Evolutionary conservation across 23 tunicate genomes (phyloP).

Genomic region (Pegea sp.): DNA sequence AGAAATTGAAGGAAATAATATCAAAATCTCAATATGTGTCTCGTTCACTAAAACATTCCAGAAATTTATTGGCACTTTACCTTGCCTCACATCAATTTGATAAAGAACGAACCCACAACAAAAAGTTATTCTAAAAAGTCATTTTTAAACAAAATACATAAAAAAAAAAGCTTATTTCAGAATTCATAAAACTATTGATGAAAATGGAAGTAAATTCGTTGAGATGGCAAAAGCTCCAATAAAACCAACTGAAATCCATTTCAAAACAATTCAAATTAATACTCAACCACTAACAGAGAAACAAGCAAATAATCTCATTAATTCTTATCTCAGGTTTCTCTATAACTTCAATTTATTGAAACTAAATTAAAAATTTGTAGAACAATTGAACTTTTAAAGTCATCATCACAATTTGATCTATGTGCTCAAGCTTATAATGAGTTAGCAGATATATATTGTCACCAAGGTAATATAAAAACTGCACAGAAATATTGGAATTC

Average conservation of each 20-base stretch:
- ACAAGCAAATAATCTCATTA: no score
- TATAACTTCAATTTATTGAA: no score
- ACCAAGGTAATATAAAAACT: slow-evolving; percentile 45
- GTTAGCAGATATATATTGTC: slow-evolving; percentile 34
- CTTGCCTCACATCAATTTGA: slow-evolving; percentile 56
- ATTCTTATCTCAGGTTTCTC: no score
- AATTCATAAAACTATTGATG: no score
- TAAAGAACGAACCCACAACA: no score
- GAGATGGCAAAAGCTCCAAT: no score
- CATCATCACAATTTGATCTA: slow-evolving; percentile 42
- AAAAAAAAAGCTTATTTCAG: background rate
- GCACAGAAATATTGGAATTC: slow-evolving; percentile 53
- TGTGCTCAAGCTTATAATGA: slow-evolving; percentile 73
- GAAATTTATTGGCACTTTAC: slow-evolving; percentile 32
- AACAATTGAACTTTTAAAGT: slow-evolving; percentile 51
- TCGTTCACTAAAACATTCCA: slow-evolving; percentile 47
- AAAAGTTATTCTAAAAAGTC: background rate
- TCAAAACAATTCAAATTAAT: no score
- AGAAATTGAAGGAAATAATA: slow-evolving; percentile 7
- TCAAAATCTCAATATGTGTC: slow-evolving; percentile 50
- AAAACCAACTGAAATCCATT: no score
- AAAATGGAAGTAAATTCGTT: no score
- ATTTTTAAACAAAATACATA: background rate
- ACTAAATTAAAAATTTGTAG: slow-evolving; percentile 4
- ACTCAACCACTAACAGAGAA: no score